Conservation (phyloP, 1,140 invertebrate species). For the Patella vulgata region DNA sequence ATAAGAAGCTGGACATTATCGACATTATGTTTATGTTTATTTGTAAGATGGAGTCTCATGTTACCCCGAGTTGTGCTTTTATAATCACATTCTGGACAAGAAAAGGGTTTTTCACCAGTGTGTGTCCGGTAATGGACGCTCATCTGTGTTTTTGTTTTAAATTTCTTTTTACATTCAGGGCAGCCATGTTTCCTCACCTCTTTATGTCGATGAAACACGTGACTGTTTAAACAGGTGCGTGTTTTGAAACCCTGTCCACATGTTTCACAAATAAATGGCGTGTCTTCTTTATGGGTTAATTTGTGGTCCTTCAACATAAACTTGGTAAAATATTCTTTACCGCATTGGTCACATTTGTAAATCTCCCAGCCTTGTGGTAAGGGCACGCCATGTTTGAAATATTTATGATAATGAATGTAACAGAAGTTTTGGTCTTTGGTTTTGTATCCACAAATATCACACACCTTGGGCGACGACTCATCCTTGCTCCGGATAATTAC, state of each 20-base stretch:
- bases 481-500: constrained; percentile 18
- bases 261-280: constrained; percentile 48
- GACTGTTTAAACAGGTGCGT: constrained; percentile 48
- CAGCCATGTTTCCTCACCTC: constrained; percentile 80
- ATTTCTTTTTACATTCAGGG: constrained; percentile 95
- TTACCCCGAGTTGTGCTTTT: constrained; percentile 51
- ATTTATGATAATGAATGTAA: constrained; percentile 60
- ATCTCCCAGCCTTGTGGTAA: constrained; percentile 54
- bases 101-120: constrained; percentile 89
- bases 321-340: constrained; percentile 55
- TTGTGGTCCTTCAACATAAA: constrained; percentile 50
- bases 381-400: constrained; percentile 54
- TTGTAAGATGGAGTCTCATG: constrained; percentile 50
- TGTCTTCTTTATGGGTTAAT: constrained; percentile 45
- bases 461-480: constrained; percentile 27
- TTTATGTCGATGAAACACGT: constrained; percentile 50
- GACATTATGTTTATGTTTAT: constrained; percentile 41
- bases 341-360: constrained; percentile 56
- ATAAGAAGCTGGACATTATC: constrained; percentile 36
- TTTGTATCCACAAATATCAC: constrained; percentile 55
- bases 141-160: constrained; percentile 98
- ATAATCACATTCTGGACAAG: constrained; percentile 86
- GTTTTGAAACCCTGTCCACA: constrained; percentile 55
- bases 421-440: constrained; percentile 49
- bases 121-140: constrained; percentile 98